phyloP scores from a whole-genome alignment of 2,797 vertebrate genomes.

The Bucorvus abyssinicus region DNA sequence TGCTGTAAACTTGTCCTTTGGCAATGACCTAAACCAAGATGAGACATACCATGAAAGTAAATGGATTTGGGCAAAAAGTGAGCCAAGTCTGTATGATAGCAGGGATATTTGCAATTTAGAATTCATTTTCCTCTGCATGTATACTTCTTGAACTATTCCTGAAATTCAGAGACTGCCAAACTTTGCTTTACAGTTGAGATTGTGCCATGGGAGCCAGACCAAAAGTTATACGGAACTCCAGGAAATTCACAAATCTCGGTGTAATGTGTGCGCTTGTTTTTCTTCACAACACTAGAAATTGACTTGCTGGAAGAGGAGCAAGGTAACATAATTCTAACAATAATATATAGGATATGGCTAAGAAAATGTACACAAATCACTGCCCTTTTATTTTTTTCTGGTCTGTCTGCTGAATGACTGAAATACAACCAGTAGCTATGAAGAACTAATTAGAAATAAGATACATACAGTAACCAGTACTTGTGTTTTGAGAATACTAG shows the following conservation, averaged over 20 bases:
- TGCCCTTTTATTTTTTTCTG: conserved; percentile 7
- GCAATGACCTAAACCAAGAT: conserved; percentile 30
- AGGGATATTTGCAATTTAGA: conserved; percentile 22
- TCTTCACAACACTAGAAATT: conserved; percentile 10
- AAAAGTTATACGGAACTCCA: background rate
- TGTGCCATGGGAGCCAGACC: background rate
- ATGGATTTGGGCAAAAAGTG: background rate
- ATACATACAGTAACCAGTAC: background rate
- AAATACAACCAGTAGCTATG: background rate
- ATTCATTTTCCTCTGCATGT: background rate
- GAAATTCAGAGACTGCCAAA: conserved; percentile 46
- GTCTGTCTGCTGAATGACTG: background rate
- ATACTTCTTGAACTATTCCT: conserved; percentile 3
- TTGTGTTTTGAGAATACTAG: background rate
- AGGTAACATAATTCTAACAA: background rate
- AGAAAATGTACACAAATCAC: conserved; percentile 7
- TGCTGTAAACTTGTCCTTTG: conserved; percentile 24
- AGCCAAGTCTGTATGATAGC: conserved; percentile 18
- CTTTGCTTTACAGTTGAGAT: conserved; percentile 18
- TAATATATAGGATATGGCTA: background rate
- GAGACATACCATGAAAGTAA: conserved; percentile 12
- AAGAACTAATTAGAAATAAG: background rate
- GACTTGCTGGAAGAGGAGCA: conserved; percentile 32
- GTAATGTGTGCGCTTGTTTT: conserved; percentile 27
- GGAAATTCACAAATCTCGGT: background rate